A percentile compares a stretch with the other conserved stretches of the same genome.
Conservation (phyloP, 2,113 vertebrate species). For the Centropus unirufus region DNA sequence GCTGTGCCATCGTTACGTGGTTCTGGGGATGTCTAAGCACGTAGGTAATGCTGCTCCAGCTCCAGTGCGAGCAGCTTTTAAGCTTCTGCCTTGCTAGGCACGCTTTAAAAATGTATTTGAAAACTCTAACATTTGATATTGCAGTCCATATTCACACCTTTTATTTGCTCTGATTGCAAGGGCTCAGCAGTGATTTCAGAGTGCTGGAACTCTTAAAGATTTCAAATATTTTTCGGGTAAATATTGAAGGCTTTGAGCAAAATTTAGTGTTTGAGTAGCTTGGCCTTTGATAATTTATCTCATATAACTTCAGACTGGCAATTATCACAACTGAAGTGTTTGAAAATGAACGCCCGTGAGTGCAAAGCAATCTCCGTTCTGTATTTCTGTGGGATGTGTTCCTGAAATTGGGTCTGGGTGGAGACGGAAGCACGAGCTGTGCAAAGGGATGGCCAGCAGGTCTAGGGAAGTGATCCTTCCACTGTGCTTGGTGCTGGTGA, state of each 20-base stretch:
- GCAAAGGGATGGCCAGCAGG: not conserved
- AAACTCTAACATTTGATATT: not conserved
- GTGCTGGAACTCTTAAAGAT: not conserved
- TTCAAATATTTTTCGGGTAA: not conserved
- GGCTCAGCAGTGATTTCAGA: not conserved
- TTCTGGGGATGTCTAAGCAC: not conserved
- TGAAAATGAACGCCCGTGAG: not conserved
- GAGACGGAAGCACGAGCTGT: not conserved
- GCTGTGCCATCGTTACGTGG: not conserved
- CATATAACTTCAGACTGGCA: not conserved
- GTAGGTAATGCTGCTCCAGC: not conserved
- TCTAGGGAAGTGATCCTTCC: too few species aligned
- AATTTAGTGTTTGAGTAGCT: not conserved
- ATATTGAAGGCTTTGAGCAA: not conserved
- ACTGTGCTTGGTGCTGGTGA: too few species aligned
- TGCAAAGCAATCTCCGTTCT: not conserved
- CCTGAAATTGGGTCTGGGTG: not conserved
- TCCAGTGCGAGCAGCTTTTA: not conserved
- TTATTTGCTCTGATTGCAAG: not conserved
- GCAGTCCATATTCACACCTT: not conserved
- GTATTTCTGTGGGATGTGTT: not conserved
- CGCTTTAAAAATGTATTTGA: not conserved
- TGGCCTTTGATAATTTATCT: not conserved
- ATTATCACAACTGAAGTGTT: not conserved
- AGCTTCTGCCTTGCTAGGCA: not conserved